These are phyloP conservation scores for Ceryle rudis DNA, from an alignment of 2,797 vertebrate species.

Conservation along the genomic window DNA sequence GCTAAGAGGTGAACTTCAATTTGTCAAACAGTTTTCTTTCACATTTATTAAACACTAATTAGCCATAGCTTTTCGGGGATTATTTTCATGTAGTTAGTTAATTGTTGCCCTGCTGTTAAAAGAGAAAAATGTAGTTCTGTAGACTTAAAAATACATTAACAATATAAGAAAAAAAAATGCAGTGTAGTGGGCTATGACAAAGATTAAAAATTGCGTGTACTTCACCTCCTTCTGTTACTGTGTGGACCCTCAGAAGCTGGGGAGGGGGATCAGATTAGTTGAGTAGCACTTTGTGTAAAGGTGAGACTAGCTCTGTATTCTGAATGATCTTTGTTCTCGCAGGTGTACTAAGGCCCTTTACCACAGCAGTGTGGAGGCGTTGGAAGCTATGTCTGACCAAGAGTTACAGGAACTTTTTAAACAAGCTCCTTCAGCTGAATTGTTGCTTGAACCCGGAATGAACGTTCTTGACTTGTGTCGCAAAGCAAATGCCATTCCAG, in stretches of 20 bases:
- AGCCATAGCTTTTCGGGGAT: neutral
- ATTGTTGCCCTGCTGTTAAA: neutral
- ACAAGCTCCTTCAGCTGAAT: slow-evolving; percentile 91
- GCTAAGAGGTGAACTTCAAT: slow-evolving; percentile 88
- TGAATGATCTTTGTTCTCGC: neutral
- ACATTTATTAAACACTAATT: neutral
- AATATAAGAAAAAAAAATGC: neutral
- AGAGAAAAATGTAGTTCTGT: neutral
- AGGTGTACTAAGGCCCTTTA: slow-evolving; percentile 93
- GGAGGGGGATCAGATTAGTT: neutral
- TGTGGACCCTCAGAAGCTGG: neutral
- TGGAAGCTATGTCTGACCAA: slow-evolving; percentile 92
- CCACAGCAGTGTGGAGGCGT: slow-evolving; percentile 84
- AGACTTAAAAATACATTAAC: neutral
- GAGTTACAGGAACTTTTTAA: slow-evolving; percentile 93
- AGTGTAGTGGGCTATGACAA: neutral
- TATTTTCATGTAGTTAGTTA: neutral
- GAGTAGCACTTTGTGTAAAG: neutral
- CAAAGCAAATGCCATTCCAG: slow-evolving; percentile 86
- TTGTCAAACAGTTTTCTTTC: neutral
- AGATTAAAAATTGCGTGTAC: neutral
- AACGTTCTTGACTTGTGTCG: slow-evolving; percentile 89
- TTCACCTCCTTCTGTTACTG: neutral
- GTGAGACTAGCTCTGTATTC: neutral
- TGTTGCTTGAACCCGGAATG: slow-evolving; percentile 91